These are phyloP conservation scores for Gallinago paraguaiae DNA, from an alignment of 2,113 vertebrate species.

Conservation along the genomic window DNA sequence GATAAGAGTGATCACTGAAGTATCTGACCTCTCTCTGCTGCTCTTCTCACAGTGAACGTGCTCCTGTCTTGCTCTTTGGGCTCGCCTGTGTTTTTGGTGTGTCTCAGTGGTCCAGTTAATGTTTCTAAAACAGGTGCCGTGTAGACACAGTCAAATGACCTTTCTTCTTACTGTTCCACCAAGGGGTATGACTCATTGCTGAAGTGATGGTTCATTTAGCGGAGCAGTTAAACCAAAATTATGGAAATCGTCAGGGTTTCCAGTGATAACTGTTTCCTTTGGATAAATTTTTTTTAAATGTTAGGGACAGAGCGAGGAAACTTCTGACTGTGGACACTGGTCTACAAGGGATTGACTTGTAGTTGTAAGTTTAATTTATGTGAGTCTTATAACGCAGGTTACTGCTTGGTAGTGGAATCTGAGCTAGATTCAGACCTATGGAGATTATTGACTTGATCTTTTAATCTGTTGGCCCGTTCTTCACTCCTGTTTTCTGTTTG, in stretches of 20 bases:
- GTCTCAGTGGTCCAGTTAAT: not conserved
- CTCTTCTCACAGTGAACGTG: not conserved
- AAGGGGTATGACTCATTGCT: not conserved
- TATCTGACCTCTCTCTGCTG: not conserved
- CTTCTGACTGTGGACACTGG: not conserved
- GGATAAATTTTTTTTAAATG: not conserved
- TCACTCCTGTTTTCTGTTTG: conserved; percentile 27
- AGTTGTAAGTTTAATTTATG: not conserved
- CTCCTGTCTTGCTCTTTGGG: not conserved
- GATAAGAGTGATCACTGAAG: not conserved
- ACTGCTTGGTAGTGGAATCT: not conserved
- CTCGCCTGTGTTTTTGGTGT: not conserved
- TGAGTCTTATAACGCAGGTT: not conserved
- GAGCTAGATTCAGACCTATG: not conserved
- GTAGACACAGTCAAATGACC: not conserved
- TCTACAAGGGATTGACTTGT: not conserved
- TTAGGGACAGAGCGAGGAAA: not conserved
- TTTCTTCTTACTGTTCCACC: not conserved
- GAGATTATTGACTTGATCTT: not conserved
- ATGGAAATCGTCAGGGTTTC: not conserved
- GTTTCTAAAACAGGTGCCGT: not conserved
- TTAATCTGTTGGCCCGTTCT: conserved; percentile 6
- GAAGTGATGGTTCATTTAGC: not conserved
- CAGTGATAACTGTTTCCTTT: not conserved
- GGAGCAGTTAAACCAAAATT: not conserved